Evolutionary conservation across 2,888 invertebrate species (phyloP).

Genomic region (Aspidiotus destructor): DNA sequence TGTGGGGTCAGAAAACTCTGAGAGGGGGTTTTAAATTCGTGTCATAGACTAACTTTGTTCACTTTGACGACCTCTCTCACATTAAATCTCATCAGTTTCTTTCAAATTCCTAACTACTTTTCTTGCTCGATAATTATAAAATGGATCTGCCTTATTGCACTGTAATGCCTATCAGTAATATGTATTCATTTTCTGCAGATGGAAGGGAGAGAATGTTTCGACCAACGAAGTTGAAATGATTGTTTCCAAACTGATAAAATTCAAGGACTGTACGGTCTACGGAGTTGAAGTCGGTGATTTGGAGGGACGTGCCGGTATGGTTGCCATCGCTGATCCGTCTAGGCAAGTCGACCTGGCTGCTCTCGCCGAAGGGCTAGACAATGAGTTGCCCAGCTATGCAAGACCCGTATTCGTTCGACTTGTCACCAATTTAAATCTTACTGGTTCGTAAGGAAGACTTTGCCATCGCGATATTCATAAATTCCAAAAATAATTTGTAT

Average conservation of each 20-base stretch:
- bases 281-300: constrained; percentile 48
- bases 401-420: constrained; percentile 50
- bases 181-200: constrained; percentile 40
- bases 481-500: neutral
- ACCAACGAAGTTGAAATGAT: constrained; percentile 55
- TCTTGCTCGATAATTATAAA: no score
- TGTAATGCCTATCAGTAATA: no score
- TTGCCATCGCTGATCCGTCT: constrained; percentile 47
- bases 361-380: constrained; percentile 40
- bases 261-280: constrained; percentile 52
- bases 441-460: constrained; percentile 45
- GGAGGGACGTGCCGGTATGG: constrained; percentile 53
- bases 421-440: constrained; percentile 44
- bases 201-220: constrained; percentile 57
- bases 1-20: no score
- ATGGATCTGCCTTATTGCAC: no score
- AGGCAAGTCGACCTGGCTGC: constrained; percentile 40
- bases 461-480: no score
- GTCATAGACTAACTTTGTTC: no score
- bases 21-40: no score
- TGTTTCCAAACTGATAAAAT: constrained; percentile 47
- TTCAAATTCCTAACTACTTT: no score
- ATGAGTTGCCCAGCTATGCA: constrained; percentile 48
- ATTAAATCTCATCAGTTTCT: no score
- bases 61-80: no score